phyloP scores from a whole-genome alignment of 2,113 vertebrate genomes.

The Anolis carolinensis region DNA sequence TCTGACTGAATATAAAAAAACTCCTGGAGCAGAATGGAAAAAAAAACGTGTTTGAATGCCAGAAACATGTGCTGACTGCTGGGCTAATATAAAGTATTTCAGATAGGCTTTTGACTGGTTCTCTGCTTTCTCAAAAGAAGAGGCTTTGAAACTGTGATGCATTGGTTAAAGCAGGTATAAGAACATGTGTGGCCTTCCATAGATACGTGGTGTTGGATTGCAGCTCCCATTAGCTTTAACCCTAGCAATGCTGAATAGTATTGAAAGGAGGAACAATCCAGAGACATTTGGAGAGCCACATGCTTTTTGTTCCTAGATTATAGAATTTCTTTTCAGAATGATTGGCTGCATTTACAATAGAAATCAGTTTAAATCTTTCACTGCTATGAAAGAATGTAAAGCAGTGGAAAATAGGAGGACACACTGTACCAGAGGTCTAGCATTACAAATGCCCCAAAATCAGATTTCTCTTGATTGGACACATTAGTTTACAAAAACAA shows the following conservation, averaged over 20 bases:
- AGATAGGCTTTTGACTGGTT: background rate
- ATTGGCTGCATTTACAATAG: background rate
- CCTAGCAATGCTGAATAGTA: background rate
- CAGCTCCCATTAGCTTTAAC: background rate
- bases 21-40: background rate
- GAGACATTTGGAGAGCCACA: background rate
- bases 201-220: background rate
- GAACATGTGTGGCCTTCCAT: background rate
- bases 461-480: background rate
- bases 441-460: background rate
- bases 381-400: background rate
- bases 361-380: background rate
- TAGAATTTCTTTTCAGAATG: background rate
- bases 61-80: background rate
- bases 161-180: background rate
- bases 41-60: background rate
- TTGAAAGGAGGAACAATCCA: background rate
- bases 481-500: background rate
- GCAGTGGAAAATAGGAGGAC: background rate
- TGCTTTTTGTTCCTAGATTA: background rate
- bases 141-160: fast-evolving
- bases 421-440: background rate
- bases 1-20: background rate
- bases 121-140: background rate
- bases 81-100: background rate